Evolutionary conservation across 2,888 invertebrate genomes (phyloP), one percentile per base, ranked within the genome.

Genomic region (Lycaena phlaeas): DNA sequence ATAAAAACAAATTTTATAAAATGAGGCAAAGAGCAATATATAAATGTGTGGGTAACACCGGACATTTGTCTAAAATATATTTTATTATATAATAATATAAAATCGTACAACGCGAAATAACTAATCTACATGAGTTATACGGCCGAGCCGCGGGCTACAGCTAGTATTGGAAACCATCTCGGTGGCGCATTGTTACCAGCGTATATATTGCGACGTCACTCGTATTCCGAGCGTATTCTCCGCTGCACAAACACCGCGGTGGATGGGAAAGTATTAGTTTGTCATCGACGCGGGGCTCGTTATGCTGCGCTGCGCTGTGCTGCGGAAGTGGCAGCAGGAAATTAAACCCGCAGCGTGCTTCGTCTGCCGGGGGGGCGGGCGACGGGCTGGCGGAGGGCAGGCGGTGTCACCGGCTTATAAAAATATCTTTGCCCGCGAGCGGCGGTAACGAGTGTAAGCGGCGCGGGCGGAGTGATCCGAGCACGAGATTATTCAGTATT

Each of bases 281-380:
- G 34, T 34, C 22, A 34, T 34, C 34, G 22, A 34, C 22, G 17
- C 18, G 22, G 6, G 2, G 34, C 34, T 34, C 34, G 31, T 31
- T 31, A 31, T 5, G 17, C 15, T 10, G 34, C 34, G 17, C 17
- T 12, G 18, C 18, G 10, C 30, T 14, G 14, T 39, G 39, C 39
- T 25, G 7, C 29, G 30, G 30, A 10, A 30, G 28, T 14, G 25
- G 30, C 22, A 7, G 27, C 39, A 39, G 39, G 39, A 39, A 39
- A 39, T 39, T 39, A 39, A 39, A 25, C 15, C 30, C 30, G 30
- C 25, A 12, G 14, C 6, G 22, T 9, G 26, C 15, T 14, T 37
- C 28, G 12, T 10, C 22, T 18, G 27, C 27, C 15, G 27, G 7
- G 18, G 17, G 15, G 17, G n/a, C n/a, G n/a, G n/a, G n/a, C n/a